Percentiles rank a stretch among this genome's conserved stretches.
Evolutionary conservation across 23 tunicate genomes (phyloP).

Genomic region (Phallusia fumigata): DNA sequence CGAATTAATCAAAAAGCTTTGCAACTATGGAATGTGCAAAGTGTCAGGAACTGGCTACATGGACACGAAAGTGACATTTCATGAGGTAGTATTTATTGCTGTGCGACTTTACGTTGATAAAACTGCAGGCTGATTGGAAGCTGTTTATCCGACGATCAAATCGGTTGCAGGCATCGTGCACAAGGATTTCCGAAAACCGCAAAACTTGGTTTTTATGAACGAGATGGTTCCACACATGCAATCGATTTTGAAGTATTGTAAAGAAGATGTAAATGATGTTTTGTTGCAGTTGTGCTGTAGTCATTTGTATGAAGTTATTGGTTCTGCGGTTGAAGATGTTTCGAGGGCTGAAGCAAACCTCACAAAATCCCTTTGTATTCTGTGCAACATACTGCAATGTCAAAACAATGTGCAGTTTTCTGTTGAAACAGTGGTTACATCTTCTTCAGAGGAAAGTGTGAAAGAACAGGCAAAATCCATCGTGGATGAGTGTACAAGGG

Average conservation of each 20-base stretch:
- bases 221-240: neutral
- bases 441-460: neutral
- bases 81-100: neutral
- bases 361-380: neutral
- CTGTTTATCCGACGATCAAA: neutral
- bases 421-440: neutral
- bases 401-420: neutral
- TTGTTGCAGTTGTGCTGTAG: neutral
- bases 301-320: neutral
- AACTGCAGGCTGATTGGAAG: neutral
- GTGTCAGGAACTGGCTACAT: neutral
- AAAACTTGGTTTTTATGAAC: neutral
- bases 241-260: neutral
- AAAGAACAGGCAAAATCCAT: neutral
- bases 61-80: neutral
- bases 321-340: neutral
- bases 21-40: constrained; percentile 8
- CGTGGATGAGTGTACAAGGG: neutral
- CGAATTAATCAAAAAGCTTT: neutral
- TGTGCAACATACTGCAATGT: neutral
- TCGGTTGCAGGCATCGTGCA: neutral
- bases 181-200: neutral
- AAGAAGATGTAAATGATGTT: neutral
- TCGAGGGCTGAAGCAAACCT: neutral
- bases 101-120: neutral